A percentile compares a stretch with the other conserved stretches of the same genome.
Evolutionary conservation across 1,140 invertebrate species (phyloP).

Genomic region (Heliothis subflexa): DNA sequence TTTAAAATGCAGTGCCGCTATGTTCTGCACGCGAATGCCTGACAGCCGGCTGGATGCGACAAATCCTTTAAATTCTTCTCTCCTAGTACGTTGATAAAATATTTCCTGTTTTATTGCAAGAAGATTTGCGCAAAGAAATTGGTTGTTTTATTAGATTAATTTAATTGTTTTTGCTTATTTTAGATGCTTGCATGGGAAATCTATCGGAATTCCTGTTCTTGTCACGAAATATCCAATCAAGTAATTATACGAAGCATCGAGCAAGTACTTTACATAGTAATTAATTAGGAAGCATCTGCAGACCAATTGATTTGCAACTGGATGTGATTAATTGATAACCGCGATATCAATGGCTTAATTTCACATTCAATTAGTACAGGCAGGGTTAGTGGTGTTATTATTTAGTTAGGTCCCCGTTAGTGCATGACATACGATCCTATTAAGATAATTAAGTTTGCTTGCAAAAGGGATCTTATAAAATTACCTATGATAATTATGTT

Average conservation of each 20-base stretch:
- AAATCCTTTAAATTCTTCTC: conserved; percentile 12
- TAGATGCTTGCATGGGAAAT: too few relatives aligned
- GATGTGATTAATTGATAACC: conserved; percentile 34
- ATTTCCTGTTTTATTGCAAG: background rate
- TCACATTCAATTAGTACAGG: conserved; percentile 14
- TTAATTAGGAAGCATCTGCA: conserved; percentile 21
- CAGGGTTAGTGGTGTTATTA: conserved; percentile 4
- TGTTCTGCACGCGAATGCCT: conserved; percentile 9
- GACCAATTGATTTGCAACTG: conserved; percentile 27
- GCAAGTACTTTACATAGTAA: background rate
- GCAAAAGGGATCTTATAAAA: background rate
- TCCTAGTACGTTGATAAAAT: conserved; percentile 5
- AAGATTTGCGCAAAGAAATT: background rate
- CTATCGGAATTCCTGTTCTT: too few relatives aligned
- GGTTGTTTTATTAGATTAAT: background rate
- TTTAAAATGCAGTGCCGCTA: conserved; percentile 29
- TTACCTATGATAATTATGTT: too few relatives aligned
- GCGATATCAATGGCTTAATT: conserved; percentile 26
- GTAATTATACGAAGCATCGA: background rate
- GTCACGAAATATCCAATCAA: too few relatives aligned
- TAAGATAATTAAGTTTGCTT: background rate
- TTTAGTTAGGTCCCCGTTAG: background rate
- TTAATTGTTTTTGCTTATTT: background rate
- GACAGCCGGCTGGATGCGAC: conserved; percentile 23
- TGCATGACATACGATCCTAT: conserved; percentile 5